A percentile compares a stretch with the other conserved stretches of the same genome.
phyloP scores from a whole-genome alignment of 1,140 invertebrate species.

The Cherax destructor region DNA sequence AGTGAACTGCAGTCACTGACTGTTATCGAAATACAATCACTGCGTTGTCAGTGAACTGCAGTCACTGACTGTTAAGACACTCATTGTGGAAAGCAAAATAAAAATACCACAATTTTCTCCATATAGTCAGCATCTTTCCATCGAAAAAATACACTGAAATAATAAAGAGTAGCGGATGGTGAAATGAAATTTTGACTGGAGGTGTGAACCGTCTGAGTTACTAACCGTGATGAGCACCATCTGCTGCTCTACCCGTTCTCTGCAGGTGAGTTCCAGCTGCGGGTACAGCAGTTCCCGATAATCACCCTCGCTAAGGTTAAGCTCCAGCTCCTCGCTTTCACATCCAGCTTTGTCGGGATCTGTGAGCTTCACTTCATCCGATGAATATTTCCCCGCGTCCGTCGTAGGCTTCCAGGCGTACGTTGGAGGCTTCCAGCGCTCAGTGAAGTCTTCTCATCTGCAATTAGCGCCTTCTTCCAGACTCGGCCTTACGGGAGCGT shows the following conservation, averaged over 20 bases:
- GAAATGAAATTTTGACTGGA: too few species aligned
- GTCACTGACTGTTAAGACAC: too few species aligned
- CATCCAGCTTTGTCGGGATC: not conserved
- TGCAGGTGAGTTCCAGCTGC: constrained; percentile 39
- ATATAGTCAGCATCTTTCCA: too few species aligned
- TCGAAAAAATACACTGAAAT: too few species aligned
- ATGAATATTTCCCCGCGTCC: not conserved
- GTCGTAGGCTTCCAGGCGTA: not conserved
- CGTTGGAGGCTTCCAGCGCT: not conserved
- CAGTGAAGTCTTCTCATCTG: not conserved
- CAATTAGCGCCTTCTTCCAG: not conserved
- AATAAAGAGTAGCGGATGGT: too few species aligned
- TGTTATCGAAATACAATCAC: too few species aligned
- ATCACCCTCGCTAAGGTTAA: not conserved
- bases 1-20: too few species aligned
- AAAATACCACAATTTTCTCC: too few species aligned
- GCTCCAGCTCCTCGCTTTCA: constrained; percentile 6
- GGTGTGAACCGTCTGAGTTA: not conserved
- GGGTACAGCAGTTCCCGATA: constrained; percentile 51
- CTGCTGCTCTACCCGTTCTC: constrained; percentile 40
- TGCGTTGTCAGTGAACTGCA: too few species aligned
- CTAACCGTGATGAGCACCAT: constrained; percentile 47
- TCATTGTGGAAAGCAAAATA: too few species aligned
- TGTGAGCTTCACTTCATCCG: not conserved
- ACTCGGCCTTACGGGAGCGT: not conserved